Evolutionary conservation across 2,888 invertebrate species (phyloP).

Genomic region (Dryadula phaetusa): DNA sequence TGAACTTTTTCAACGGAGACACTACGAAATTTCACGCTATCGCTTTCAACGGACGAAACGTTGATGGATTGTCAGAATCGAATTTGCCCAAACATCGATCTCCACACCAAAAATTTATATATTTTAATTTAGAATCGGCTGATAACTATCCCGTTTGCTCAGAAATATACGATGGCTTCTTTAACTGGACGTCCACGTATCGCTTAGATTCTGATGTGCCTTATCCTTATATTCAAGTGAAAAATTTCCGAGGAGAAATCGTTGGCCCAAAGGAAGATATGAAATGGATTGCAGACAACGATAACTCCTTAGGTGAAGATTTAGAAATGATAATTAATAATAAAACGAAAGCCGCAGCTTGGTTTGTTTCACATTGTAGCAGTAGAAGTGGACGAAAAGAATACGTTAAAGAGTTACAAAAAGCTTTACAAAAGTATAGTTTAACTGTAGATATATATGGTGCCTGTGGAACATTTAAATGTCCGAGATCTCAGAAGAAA

Average conservation of each 20-base stretch:
- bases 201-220: conserved; percentile 72
- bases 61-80: conserved; percentile 43
- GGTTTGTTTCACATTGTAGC: conserved; percentile 73
- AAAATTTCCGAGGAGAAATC: conserved; percentile 55
- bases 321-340: conserved; percentile 53
- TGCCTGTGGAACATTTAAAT: conserved; percentile 71
- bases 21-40: conserved; percentile 66
- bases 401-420: conserved; percentile 56
- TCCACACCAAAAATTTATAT: conserved; percentile 69
- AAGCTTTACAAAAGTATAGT: conserved; percentile 54
- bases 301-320: conserved; percentile 49
- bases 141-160: conserved; percentile 68
- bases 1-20: conserved; percentile 57
- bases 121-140: conserved; percentile 71
- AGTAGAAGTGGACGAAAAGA: conserved; percentile 59
- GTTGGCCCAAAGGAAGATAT: conserved; percentile 65
- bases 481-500: conserved; percentile 53
- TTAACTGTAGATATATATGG: conserved; percentile 82
- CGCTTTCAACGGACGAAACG: conserved; percentile 68
- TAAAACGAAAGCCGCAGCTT: conserved; percentile 72
- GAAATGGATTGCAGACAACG: conserved; percentile 53
- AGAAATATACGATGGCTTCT: conserved; percentile 63
- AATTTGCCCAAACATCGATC: conserved; percentile 60
- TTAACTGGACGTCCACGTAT: conserved; percentile 77
- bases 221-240: conserved; percentile 64